Percentiles rank a stretch among this genome's conserved stretches.
Evolutionary conservation across 2,797 vertebrate species (phyloP).

Genomic region (Oophaga sylvatica): DNA sequence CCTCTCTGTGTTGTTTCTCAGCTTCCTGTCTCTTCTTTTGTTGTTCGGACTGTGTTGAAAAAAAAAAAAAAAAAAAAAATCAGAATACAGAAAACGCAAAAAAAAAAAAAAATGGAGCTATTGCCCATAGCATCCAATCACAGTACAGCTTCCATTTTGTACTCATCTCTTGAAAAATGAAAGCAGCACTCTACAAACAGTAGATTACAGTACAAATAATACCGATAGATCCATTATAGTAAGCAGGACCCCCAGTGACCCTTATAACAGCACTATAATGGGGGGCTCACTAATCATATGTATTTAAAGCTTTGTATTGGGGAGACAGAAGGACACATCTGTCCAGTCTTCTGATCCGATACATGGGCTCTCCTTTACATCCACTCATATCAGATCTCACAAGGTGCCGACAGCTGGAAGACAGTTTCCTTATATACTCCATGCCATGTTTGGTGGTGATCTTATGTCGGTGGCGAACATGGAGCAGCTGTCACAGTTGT

Average conservation of each 20-base stretch:
- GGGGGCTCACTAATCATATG: too few relatives aligned
- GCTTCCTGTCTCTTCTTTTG: slow-evolving; percentile 87
- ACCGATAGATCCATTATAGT: too few relatives aligned
- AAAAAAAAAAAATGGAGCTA: background rate
- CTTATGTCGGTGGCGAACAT: background rate
- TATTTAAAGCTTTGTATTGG: too few relatives aligned
- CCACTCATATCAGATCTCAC: background rate
- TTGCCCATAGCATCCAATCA: too few relatives aligned
- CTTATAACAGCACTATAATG: too few relatives aligned
- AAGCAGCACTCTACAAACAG: too few relatives aligned
- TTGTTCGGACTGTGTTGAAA: slow-evolving; percentile 80
- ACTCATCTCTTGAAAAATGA: too few relatives aligned
- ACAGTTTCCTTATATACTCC: slow-evolving; percentile 32
- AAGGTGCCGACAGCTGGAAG: background rate
- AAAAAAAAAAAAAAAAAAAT: background rate
- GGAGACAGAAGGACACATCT: background rate
- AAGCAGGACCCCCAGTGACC: too few relatives aligned
- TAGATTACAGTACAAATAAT: too few relatives aligned
- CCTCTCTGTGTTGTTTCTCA: slow-evolving; percentile 85
- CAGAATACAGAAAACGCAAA: background rate
- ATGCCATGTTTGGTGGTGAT: background rate
- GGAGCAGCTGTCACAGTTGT: slow-evolving; percentile 43
- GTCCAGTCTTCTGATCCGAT: background rate
- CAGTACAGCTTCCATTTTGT: too few relatives aligned
- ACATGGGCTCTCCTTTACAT: background rate